Evolutionary conservation across 2,888 invertebrate genomes (phyloP).

Genomic region (Rutpela maculata): DNA sequence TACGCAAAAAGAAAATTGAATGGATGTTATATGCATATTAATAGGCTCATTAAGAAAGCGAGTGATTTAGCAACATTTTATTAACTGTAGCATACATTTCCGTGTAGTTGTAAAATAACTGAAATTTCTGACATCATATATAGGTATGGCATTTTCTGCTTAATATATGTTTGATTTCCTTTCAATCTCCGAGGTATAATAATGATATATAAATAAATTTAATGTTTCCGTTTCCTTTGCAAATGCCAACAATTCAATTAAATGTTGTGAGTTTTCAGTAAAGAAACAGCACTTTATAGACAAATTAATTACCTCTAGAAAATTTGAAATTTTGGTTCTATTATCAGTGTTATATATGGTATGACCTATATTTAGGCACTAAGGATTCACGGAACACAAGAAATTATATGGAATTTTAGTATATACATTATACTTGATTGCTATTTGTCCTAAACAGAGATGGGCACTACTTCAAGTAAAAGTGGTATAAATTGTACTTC

Average conservation of each 20-base stretch:
- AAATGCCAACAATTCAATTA: neutral
- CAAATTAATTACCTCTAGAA: too few species aligned
- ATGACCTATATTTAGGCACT: too few species aligned
- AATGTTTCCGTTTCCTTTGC: conserved; percentile 22
- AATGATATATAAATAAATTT: conserved; percentile 1
- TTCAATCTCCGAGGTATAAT: neutral
- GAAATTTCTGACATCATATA: conserved; percentile 1
- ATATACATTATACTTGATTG: too few species aligned
- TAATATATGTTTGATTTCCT: neutral
- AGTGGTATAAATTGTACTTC: too few species aligned
- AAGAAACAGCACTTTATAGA: neutral
- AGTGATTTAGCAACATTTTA: conserved; percentile 5
- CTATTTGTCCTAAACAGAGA: too few species aligned
- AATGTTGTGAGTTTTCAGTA: neutral
- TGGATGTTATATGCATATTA: conserved; percentile 22
- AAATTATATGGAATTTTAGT: too few species aligned
- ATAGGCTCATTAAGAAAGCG: conserved; percentile 21
- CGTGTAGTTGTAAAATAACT: neutral
- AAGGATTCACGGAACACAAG: too few species aligned
- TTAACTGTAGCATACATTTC: neutral
- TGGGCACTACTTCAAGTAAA: too few species aligned
- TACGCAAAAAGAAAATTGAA: conserved; percentile 9
- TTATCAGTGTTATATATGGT: too few species aligned
- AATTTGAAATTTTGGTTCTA: too few species aligned
- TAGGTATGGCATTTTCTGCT: neutral